These are phyloP conservation scores for Odontothrips loti DNA, from an alignment of 2,888 invertebrate genomes.

Conservation along the genomic window DNA sequence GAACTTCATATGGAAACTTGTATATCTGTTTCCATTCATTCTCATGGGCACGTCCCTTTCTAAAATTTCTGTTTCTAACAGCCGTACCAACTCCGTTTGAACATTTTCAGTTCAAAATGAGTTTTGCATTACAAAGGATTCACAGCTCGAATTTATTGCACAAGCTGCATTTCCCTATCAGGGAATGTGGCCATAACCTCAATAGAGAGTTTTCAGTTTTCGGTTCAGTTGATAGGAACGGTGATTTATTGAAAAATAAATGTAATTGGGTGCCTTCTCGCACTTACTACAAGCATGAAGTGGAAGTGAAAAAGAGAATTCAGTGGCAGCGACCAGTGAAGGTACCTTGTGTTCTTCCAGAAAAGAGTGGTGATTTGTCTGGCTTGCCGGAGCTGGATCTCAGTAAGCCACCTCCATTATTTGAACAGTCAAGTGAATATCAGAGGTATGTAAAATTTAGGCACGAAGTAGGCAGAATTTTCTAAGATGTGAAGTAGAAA, in stretches of 20 bases:
- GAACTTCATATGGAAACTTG: too few species aligned
- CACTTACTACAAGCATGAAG: background rate
- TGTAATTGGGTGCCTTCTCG: background rate
- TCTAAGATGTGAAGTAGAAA: background rate
- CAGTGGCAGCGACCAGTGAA: conserved; percentile 73
- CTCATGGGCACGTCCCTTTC: too few species aligned
- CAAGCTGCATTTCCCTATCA: background rate
- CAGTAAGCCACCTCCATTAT: conserved; percentile 52
- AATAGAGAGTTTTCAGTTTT: background rate
- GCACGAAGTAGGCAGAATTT: conserved; percentile 23
- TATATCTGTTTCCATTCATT: too few species aligned
- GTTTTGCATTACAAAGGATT: background rate
- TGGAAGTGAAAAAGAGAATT: conserved; percentile 45
- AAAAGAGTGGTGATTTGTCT: conserved; percentile 67
- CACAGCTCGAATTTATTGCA: background rate
- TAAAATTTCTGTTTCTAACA: background rate
- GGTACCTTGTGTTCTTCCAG: conserved; percentile 59
- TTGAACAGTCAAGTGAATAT: conserved; percentile 62
- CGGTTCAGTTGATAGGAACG: background rate
- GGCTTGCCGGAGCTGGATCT: conserved; percentile 54
- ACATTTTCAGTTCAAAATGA: background rate
- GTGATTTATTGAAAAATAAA: background rate
- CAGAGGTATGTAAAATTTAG: conserved; percentile 54
- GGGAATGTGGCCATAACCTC: background rate
- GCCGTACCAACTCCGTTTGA: background rate